phyloP scores from a whole-genome alignment of 2,888 invertebrate genomes.

The Quadroppia sp. region DNA sequence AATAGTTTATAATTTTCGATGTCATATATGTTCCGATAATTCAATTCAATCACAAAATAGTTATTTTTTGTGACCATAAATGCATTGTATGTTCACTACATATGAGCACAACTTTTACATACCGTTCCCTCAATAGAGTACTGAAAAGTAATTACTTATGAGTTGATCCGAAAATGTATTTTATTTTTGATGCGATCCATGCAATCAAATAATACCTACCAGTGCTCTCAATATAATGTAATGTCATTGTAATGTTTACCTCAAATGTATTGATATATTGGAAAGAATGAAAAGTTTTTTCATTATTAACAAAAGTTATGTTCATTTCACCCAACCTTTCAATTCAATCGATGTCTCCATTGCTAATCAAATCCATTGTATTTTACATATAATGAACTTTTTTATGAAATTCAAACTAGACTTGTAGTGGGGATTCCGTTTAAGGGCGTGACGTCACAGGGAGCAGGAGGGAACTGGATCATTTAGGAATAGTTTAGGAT shows the following conservation, averaged over 20 bases:
- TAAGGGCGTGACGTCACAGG: too few species aligned
- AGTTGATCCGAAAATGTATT: neutral
- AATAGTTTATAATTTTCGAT: constrained; percentile 7
- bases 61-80: neutral
- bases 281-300: neutral
- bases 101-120: neutral
- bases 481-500: too few species aligned
- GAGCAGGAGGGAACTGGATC: too few species aligned
- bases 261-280: too few species aligned
- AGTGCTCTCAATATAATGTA: neutral
- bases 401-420: too few species aligned
- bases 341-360: too few species aligned
- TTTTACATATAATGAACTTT: too few species aligned
- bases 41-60: neutral
- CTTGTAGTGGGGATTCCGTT: too few species aligned
- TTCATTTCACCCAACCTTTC: neutral
- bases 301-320: constrained; percentile 3
- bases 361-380: too few species aligned
- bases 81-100: neutral
- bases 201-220: constrained; percentile 4
- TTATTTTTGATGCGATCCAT: neutral
- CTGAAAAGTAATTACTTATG: constrained; percentile 3
- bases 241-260: neutral
- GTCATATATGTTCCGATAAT: constrained; percentile 8
- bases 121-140: neutral